These are phyloP conservation scores for Enteromius fasciolatus DNA, from an alignment of 2,797 vertebrate species.

Conservation along the genomic window DNA sequence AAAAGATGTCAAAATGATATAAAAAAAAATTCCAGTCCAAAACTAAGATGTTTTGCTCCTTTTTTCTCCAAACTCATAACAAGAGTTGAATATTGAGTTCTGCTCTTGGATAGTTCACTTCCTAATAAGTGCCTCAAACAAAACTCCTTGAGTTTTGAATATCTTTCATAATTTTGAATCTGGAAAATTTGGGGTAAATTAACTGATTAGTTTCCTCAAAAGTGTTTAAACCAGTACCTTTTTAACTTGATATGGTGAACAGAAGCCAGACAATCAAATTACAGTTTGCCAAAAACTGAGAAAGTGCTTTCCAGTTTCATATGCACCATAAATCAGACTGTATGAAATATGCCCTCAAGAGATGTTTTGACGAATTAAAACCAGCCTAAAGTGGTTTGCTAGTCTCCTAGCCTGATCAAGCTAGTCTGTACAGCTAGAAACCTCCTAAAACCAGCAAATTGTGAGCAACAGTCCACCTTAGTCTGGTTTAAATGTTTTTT, in stretches of 20 bases:
- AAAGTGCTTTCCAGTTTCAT: neutral
- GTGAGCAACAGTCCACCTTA: too few relatives aligned
- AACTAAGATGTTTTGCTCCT: neutral
- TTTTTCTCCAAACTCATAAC: slow-evolving; percentile 7
- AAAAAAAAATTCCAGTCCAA: neutral
- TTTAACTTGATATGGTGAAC: neutral
- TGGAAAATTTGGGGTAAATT: neutral
- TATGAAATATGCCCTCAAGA: neutral
- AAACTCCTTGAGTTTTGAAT: neutral
- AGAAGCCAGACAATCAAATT: neutral
- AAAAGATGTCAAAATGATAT: neutral
- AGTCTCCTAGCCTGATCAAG: too few relatives aligned
- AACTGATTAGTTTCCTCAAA: neutral
- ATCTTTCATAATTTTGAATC: neutral
- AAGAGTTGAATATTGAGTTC: neutral
- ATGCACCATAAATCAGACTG: neutral
- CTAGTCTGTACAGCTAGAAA: too few relatives aligned
- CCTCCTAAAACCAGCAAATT: too few relatives aligned
- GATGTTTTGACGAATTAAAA: neutral
- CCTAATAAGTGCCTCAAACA: neutral
- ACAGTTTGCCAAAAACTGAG: neutral
- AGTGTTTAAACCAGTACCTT: neutral
- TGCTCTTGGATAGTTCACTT: neutral
- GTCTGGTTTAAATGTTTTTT: too few relatives aligned
- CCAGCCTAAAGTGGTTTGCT: neutral